These are phyloP conservation scores for Steinernema hermaphroditum DNA, from an alignment of 2,888 invertebrate species.

Conservation along the genomic window DNA sequence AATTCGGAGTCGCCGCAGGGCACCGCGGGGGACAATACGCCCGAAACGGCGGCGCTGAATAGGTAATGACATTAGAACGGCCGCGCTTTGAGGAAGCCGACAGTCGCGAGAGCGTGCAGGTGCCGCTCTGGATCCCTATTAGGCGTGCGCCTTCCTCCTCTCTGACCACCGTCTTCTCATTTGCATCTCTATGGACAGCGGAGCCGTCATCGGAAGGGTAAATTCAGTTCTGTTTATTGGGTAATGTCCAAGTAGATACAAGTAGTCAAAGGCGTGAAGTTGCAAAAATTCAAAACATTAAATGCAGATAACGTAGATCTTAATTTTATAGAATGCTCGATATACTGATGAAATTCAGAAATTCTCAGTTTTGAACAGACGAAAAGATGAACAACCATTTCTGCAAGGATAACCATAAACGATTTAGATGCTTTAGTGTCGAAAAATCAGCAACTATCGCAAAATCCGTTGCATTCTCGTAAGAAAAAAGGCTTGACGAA, in stretches of 20 bases:
- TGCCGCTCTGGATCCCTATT: neutral
- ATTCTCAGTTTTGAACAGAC: no score
- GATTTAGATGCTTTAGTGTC: no score
- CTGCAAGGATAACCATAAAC: no score
- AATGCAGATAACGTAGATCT: neutral
- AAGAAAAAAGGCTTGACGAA: no score
- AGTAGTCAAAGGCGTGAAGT: no score
- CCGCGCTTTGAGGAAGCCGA: slow-evolving; percentile 21
- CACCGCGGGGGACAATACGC: slow-evolving; percentile 8
- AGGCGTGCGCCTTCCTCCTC: neutral
- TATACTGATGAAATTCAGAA: no score
- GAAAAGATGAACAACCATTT: no score
- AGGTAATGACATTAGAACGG: slow-evolving; percentile 28
- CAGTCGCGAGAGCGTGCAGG: neutral
- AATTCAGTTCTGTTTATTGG: no score
- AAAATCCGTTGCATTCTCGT: no score
- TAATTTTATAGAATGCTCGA: neutral
- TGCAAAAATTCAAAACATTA: neutral
- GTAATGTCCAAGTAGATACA: no score
- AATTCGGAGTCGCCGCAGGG: slow-evolving; percentile 18
- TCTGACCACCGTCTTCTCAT: neutral
- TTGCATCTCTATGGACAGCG: slow-evolving; percentile 24
- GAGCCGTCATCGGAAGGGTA: no score
- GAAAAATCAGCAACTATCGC: no score
- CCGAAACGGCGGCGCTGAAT: neutral